Evolutionary conservation across 2,113 vertebrate genomes (phyloP).

Genomic region (Alaudala cheleensis): DNA sequence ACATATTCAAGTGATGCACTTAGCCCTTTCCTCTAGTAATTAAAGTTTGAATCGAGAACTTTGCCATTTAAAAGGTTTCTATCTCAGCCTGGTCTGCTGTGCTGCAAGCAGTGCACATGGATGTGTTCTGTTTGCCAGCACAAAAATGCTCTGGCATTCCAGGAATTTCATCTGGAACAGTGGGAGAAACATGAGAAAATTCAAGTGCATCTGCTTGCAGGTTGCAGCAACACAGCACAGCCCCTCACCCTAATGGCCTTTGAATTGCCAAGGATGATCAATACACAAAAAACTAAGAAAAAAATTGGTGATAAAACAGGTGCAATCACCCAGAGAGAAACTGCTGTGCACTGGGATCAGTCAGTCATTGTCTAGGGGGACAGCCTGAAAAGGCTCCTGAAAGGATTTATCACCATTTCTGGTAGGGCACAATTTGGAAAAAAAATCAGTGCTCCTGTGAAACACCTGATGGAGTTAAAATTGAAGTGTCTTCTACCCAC

Average conservation of each 20-base stretch:
- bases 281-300: background rate
- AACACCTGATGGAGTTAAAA: background rate
- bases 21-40: background rate
- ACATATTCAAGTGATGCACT: background rate
- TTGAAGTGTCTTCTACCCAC: background rate
- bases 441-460: background rate
- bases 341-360: background rate
- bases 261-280: background rate
- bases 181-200: background rate
- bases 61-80: background rate
- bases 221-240: background rate
- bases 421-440: background rate
- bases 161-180: background rate
- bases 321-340: background rate
- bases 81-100: background rate
- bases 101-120: background rate
- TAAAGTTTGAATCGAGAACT: background rate
- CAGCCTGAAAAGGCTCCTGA: background rate
- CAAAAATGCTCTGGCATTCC: background rate
- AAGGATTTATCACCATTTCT: background rate
- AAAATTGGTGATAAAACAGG: background rate
- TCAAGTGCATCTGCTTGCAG: background rate
- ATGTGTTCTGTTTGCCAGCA: background rate
- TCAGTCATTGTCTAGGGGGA: background rate
- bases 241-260: background rate